Evolutionary conservation across 2,113 vertebrate genomes (phyloP).

Genomic region (Motacilla alba): DNA sequence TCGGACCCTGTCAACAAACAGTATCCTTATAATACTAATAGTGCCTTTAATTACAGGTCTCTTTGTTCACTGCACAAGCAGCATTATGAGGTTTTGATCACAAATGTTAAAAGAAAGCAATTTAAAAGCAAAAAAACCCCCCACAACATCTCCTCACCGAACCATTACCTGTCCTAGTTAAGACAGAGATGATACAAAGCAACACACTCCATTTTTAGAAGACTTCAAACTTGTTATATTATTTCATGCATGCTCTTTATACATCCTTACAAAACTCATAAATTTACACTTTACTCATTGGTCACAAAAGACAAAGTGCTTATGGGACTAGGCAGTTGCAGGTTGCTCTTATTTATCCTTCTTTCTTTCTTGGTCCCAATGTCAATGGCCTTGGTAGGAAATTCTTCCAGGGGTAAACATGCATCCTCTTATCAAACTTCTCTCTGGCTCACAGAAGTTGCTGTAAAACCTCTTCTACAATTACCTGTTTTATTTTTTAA

Average conservation of each 20-base stretch:
- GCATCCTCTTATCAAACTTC: too few relatives aligned
- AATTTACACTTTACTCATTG: too few relatives aligned
- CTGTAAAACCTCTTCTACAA: too few relatives aligned
- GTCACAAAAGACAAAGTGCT: too few relatives aligned
- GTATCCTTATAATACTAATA: background rate
- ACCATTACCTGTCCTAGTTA: background rate
- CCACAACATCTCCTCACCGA: background rate
- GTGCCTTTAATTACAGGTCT: background rate
- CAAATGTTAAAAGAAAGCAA: background rate
- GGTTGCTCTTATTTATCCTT: too few relatives aligned
- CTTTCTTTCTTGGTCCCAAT: too few relatives aligned
- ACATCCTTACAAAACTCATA: too few relatives aligned
- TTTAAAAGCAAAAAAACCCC: background rate
- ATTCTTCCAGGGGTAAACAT: too few relatives aligned
- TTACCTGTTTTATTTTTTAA: background rate
- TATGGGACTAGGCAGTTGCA: too few relatives aligned
- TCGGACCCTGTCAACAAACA: background rate
- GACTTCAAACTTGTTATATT: background rate
- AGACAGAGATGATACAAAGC: background rate
- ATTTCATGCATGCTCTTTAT: background rate
- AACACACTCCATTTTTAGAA: background rate
- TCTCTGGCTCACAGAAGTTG: too few relatives aligned
- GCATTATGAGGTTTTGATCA: background rate
- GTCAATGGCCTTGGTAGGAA: too few relatives aligned
- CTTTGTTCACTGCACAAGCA: background rate